Evolutionary conservation across 2,797 vertebrate species (phyloP), one percentile per base, ranked within the genome.

Genomic region (Tamandua tetradactyla): DNA sequence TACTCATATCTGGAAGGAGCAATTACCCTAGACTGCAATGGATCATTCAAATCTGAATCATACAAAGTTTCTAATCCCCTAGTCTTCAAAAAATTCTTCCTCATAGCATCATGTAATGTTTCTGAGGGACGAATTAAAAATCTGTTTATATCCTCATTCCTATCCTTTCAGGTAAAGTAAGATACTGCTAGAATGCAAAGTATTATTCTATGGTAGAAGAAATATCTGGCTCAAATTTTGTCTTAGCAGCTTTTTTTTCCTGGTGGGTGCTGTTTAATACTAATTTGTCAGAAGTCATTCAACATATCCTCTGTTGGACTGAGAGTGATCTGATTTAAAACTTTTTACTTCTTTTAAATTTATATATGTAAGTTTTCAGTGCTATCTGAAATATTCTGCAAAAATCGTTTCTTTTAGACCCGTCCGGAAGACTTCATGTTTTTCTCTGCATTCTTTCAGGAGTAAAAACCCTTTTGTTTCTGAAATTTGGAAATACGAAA

Each of bases 1-100:
- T 79, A 68, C 66, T 96, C 90, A 91, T 14, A 55, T 64, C 55
- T 79, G 76, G 37, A 78, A 87, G 76, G 37, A 78, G 87, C 37
- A 15, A 89, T 44, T 17, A 52, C 11, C 86, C 49, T 30, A 42
- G 57, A 42, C 37, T 69, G 5, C 86, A 72, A n/a, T 22, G 44
- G 52, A 62, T 81, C 40, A 52, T 85, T 85, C 76, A 68, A 68
- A 68, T 57, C 22, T 64, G 89, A 93, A 61, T 83, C 87, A 85
- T 0, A 20, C 59, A 4, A 17, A 88, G 27, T 72, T 76, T 84
- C 79, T 84, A 59, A 71, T 64, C 72, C 57, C 47, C 49, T 6
- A 17, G 32, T 47, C 76, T 92, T 72, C 78, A 27, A 44, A 74
- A 80, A 30, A 18, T 64, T 64, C 40, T 66, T 62, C 76, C 17